These are phyloP conservation scores for Bombus vancouverensis DNA, from an alignment of 1,140 invertebrate genomes.

Conservation along the genomic window DNA sequence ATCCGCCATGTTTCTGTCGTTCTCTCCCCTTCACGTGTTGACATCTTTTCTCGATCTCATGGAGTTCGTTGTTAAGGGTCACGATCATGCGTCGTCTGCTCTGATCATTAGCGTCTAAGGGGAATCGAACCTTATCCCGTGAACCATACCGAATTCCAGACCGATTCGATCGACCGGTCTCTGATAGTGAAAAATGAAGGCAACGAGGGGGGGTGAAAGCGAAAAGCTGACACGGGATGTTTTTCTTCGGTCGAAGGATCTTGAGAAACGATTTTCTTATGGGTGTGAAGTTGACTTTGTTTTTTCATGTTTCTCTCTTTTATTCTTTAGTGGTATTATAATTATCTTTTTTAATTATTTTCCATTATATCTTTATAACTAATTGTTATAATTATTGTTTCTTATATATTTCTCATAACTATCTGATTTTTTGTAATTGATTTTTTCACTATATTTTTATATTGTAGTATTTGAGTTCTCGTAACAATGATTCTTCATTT, in stretches of 20 bases:
- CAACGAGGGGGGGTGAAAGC: constrained; percentile 29
- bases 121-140: constrained; percentile 26
- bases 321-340: no score
- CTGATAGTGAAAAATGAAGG: not conserved
- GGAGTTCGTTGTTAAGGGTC: constrained; percentile 22
- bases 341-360: not conserved
- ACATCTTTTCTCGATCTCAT: constrained; percentile 30
- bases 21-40: not conserved
- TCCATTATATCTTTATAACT: not conserved
- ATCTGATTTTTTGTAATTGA: no score
- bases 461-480: not conserved
- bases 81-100: constrained; percentile 47
- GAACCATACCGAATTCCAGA: not conserved
- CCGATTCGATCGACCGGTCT: constrained; percentile 9
- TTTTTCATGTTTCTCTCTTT: not conserved
- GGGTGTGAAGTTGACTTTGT: not conserved
- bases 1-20: not conserved
- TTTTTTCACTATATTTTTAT: not conserved
- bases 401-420: not conserved
- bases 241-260: not conserved
- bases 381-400: not conserved
- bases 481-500: not conserved
- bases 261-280: not conserved
- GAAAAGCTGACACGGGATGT: not conserved
- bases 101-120: constrained; percentile 44